Conservation (phyloP, 2,888 invertebrate genomes). For the Eutolmus rufibarbis region DNA sequence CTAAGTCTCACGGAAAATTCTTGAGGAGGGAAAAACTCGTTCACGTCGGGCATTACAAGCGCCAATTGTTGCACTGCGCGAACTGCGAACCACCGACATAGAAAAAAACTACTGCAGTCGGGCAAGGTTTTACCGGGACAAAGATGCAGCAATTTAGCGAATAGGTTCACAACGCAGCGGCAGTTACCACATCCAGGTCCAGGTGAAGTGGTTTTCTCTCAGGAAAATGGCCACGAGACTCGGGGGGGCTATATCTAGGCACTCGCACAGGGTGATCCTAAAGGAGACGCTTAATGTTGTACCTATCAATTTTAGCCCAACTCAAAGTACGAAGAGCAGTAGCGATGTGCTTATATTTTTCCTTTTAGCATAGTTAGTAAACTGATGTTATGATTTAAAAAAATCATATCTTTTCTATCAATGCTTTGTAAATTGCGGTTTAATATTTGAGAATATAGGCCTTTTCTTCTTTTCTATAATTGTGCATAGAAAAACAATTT, state of each 20-base stretch:
- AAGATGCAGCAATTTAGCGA: not conserved
- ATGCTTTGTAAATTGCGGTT: too few species aligned
- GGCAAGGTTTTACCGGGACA: not conserved
- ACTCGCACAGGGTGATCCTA: not conserved
- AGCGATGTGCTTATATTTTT: not conserved
- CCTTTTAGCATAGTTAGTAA: too few species aligned
- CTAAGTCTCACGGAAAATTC: constrained; percentile 28
- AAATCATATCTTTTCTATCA: too few species aligned
- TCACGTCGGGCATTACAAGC: constrained; percentile 29
- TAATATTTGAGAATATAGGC: too few species aligned
- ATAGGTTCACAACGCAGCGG: not conserved
- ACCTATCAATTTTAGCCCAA: not conserved
- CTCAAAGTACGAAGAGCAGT: not conserved
- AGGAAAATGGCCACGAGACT: not conserved
- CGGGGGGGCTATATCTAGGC: not conserved
- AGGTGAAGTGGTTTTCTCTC: constrained; percentile 26
- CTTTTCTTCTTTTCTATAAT: too few species aligned
- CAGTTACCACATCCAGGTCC: constrained; percentile 2
- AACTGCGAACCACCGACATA: not conserved
- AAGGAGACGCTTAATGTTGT: not conserved
- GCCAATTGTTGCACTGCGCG: constrained; percentile 32
- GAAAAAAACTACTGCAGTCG: not conserved
- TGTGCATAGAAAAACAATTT: too few species aligned
- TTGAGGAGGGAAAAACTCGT: constrained; percentile 35
- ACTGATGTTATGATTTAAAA: too few species aligned